Percentiles rank a stretch among this genome's conserved stretches.
These are phyloP conservation scores for Pseudochaenichthys georgianus DNA, from an alignment of 2,797 vertebrate genomes.

Conservation along the genomic window DNA sequence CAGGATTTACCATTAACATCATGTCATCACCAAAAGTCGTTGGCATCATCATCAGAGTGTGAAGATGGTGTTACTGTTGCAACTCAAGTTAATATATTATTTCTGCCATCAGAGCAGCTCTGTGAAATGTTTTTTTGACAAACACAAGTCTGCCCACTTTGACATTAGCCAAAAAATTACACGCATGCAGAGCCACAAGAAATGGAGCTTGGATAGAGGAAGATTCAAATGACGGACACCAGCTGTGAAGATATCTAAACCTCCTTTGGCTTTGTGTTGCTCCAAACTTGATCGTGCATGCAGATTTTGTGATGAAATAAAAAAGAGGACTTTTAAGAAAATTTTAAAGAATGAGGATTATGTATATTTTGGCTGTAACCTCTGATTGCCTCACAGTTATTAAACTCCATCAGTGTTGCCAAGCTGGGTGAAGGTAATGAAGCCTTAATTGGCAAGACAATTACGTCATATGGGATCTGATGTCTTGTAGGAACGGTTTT, in stretches of 20 bases:
- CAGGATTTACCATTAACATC: neutral
- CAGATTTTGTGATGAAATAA: constrained; percentile 21
- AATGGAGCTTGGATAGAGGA: constrained; percentile 15
- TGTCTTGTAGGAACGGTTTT: constrained; percentile 67
- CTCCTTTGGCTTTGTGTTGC: constrained; percentile 1
- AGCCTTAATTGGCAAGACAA: constrained; percentile 21
- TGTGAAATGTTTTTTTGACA: constrained; percentile 36
- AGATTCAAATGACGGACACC: constrained; percentile 17
- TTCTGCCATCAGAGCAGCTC: constrained; percentile 47
- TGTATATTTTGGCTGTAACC: constrained; percentile 19
- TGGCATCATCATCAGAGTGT: constrained; percentile 8
- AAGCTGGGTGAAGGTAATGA: constrained; percentile 17
- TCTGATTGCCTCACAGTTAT: constrained; percentile 21
- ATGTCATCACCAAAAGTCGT: neutral
- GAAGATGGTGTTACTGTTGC: constrained; percentile 6
- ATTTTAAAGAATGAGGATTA: constrained; percentile 9
- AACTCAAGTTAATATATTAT: constrained; percentile 29
- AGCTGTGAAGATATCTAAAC: constrained; percentile 18
- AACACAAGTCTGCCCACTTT: constrained; percentile 20
- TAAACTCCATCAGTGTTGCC: constrained; percentile 24
- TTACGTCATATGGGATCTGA: constrained; percentile 25
- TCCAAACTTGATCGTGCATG: neutral
- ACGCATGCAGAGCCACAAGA: neutral
- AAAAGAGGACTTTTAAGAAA: constrained; percentile 10
- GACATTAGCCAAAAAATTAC: constrained; percentile 24